Percentiles rank a stretch among this genome's conserved stretches.
phyloP scores from a whole-genome alignment of 2,888 invertebrate species.

The Caenorhabditis drosophilae region DNA sequence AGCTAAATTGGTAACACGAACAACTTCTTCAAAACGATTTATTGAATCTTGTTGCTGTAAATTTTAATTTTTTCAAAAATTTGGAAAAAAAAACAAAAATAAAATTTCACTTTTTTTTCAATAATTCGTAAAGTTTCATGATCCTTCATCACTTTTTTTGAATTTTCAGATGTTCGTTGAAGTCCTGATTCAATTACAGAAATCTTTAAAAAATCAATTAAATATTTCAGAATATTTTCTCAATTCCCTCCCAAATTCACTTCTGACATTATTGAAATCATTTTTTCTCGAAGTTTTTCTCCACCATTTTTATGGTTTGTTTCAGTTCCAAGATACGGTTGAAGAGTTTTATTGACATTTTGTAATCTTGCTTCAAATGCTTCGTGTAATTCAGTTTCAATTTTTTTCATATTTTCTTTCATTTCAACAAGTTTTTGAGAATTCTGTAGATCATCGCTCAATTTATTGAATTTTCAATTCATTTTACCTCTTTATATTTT shows the following conservation, averaged over 20 bases:
- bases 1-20: not conserved
- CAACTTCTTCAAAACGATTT: constrained; percentile 1
- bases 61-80: not conserved
- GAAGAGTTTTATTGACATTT: not conserved
- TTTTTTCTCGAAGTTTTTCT: not conserved
- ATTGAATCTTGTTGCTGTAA: constrained; percentile 16
- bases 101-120: not conserved
- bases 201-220: not conserved
- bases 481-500: not conserved
- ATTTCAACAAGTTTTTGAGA: not conserved
- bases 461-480: not conserved
- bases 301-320: not conserved
- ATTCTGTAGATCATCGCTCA: not conserved
- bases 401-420: not conserved
- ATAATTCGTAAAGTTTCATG: not conserved
- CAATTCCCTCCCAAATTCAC: not conserved
- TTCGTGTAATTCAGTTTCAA: not conserved
- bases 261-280: not conserved
- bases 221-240: not conserved
- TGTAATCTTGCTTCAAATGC: not conserved
- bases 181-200: not conserved
- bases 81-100: not conserved
- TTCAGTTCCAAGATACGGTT: not conserved
- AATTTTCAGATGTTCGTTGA: not conserved
- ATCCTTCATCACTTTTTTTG: not conserved